Evolutionary conservation across 2,113 vertebrate species (phyloP).

Genomic region (Paradisaea rubra): DNA sequence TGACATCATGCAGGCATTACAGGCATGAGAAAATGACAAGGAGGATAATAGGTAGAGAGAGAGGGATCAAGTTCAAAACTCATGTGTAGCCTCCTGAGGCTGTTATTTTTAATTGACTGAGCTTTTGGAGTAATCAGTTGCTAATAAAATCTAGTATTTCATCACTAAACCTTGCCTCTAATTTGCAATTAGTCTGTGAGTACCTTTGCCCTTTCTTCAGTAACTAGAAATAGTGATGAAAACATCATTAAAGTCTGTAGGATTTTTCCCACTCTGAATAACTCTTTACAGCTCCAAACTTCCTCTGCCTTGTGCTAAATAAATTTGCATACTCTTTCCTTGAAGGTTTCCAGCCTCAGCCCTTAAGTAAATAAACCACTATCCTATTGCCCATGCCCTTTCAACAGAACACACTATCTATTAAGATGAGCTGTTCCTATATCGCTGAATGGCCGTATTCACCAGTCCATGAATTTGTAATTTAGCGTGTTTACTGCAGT

Average conservation of each 20-base stretch:
- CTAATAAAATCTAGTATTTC: conserved; percentile 17
- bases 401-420: not conserved
- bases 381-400: not conserved
- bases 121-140: not conserved
- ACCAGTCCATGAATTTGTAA: conserved; percentile 22
- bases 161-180: not conserved
- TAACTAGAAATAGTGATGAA: not conserved
- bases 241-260: not conserved
- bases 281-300: not conserved
- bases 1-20: not conserved
- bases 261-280: not conserved
- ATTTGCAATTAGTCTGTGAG: conserved; percentile 10
- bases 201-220: not conserved
- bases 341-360: not conserved
- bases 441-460: not conserved
- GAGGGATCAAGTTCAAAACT: not conserved
- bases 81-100: not conserved
- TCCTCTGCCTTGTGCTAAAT: not conserved
- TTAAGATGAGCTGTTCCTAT: not conserved
- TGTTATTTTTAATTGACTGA: not conserved
- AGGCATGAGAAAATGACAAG: not conserved
- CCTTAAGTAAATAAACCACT: not conserved
- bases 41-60: not conserved
- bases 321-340: not conserved
- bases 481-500: not conserved